A percentile compares a stretch with the other conserved stretches of the same genome.
Evolutionary conservation across 2,113 vertebrate species (phyloP).

Genomic region (Pholis gunnellus): DNA sequence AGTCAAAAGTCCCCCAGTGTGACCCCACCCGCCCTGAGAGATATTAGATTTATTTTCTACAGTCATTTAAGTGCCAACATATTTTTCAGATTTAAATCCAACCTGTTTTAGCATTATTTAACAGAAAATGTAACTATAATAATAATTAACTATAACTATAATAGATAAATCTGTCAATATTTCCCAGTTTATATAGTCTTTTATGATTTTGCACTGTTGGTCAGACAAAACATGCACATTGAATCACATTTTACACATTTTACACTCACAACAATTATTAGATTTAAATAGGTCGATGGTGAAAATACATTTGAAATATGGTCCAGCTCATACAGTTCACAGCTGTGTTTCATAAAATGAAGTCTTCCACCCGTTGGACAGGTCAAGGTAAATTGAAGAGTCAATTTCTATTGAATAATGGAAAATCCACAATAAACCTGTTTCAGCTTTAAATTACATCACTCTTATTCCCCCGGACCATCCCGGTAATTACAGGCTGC

Average conservation of each 20-base stretch:
- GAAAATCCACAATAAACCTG: conserved; percentile 84
- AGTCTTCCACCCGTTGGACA: conserved; percentile 28
- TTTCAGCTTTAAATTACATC: conserved; percentile 74
- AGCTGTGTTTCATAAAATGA: conserved; percentile 8
- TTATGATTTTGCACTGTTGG: background rate
- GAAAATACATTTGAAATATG: background rate
- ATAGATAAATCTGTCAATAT: background rate
- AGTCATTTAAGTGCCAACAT: background rate
- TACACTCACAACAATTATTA: background rate
- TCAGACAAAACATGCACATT: background rate
- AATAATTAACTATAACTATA: background rate
- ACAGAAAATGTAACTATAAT: background rate
- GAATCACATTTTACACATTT: background rate
- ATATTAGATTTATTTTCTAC: background rate
- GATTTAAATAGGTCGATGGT: background rate
- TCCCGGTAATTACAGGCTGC: conserved; percentile 90
- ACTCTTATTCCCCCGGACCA: conserved; percentile 77
- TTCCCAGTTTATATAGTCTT: background rate
- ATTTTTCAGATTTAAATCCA: background rate
- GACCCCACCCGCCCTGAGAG: background rate
- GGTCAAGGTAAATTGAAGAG: conserved; percentile 27
- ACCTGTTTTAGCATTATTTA: background rate
- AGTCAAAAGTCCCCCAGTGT: background rate
- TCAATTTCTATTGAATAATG: conserved; percentile 46
- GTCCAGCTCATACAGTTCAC: background rate